These are phyloP conservation scores for Callyntrura sp. DNA, from an alignment of 2,888 invertebrate genomes.

Conservation along the genomic window DNA sequence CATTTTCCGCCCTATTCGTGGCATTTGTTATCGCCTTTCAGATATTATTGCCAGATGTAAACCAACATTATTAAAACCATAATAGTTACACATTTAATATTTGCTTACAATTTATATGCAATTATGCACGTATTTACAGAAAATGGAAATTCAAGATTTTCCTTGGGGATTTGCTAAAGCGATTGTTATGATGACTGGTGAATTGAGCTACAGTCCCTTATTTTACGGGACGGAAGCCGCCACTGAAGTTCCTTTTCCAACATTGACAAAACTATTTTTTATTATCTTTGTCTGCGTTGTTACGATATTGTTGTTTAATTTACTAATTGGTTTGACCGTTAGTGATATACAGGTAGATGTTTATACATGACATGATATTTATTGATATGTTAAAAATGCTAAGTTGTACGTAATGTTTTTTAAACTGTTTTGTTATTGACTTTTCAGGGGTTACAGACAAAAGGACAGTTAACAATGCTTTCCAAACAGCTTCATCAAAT, in stretches of 20 bases:
- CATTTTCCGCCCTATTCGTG: slow-evolving; percentile 75
- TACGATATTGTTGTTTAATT: slow-evolving; percentile 82
- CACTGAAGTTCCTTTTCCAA: slow-evolving; percentile 74
- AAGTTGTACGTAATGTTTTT: not conserved
- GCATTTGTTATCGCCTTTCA: slow-evolving; percentile 79
- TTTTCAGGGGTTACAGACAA: slow-evolving; percentile 80
- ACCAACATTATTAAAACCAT: not conserved
- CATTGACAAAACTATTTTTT: slow-evolving; percentile 79
- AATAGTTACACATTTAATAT: not conserved
- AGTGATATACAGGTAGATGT: slow-evolving; percentile 81
- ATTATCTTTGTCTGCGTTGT: slow-evolving; percentile 79
- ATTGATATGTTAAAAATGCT: too few species aligned
- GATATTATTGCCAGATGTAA: slow-evolving; percentile 78
- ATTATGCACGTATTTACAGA: slow-evolving; percentile 58
- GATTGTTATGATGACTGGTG: slow-evolving; percentile 81
- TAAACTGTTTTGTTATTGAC: too few species aligned
- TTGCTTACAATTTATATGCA: not conserved
- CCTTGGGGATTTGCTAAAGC: slow-evolving; percentile 81
- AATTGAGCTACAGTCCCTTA: slow-evolving; percentile 80
- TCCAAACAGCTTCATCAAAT: slow-evolving; percentile 82
- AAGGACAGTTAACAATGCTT: slow-evolving; percentile 77
- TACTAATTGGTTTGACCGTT: slow-evolving; percentile 82
- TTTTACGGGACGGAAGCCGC: slow-evolving; percentile 68
- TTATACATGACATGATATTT: too few species aligned
- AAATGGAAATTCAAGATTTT: slow-evolving; percentile 72